phyloP scores from a whole-genome alignment of 2,888 invertebrate species.

The Andrena trimmerana region DNA sequence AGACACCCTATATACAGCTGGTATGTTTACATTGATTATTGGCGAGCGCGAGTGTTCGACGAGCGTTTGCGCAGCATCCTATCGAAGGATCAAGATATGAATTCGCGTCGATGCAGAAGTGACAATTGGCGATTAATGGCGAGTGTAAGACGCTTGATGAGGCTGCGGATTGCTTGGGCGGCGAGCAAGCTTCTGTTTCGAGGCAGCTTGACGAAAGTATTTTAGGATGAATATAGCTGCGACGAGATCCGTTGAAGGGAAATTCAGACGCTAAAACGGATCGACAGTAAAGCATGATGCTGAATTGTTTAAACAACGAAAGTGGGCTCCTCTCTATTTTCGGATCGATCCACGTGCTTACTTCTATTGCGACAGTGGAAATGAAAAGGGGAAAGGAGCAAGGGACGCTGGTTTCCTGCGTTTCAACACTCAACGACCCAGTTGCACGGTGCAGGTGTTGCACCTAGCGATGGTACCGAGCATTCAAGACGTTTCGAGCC shows the following conservation, averaged over 20 bases:
- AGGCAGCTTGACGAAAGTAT: too few relatives aligned
- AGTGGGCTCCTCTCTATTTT: too few relatives aligned
- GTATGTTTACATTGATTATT: conserved; percentile 45
- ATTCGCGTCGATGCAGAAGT: neutral
- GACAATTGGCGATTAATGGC: neutral
- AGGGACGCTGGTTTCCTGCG: conserved; percentile 4
- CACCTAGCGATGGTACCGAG: too few relatives aligned
- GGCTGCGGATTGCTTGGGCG: too few relatives aligned
- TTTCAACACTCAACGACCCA: conserved; percentile 13
- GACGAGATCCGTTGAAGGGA: neutral
- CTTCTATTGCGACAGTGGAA: neutral
- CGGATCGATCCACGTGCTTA: too few relatives aligned
- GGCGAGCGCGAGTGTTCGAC: conserved; percentile 3
- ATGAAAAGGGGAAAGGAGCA: conserved; percentile 2
- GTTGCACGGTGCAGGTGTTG: conserved; percentile 1
- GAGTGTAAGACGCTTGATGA: neutral
- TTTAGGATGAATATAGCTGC: too few relatives aligned
- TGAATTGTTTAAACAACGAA: too few relatives aligned
- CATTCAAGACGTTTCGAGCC: too few relatives aligned
- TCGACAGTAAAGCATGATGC: neutral
- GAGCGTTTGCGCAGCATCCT: conserved; percentile 10
- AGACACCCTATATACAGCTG: conserved; percentile 37
- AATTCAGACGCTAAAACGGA: neutral
- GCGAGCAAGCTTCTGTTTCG: too few relatives aligned
- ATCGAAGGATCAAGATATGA: neutral